Percentiles rank a stretch among this genome's conserved stretches.
Evolutionary conservation across 1,140 invertebrate species (phyloP).

Genomic region (Marisa cornuarietis): DNA sequence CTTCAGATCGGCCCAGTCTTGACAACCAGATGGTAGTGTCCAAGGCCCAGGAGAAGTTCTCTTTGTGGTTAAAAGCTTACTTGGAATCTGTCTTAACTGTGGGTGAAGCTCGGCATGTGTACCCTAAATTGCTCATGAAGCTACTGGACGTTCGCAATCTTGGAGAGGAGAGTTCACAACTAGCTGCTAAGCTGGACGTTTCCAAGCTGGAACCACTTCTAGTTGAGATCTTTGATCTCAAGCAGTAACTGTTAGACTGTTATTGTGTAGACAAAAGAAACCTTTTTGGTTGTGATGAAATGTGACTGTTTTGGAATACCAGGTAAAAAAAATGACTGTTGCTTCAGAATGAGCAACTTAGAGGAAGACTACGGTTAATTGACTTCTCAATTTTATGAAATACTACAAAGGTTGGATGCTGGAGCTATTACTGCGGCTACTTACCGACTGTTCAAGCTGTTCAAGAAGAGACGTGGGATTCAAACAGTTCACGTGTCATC

Average conservation of each 20-base stretch:
- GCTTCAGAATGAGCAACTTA: no score
- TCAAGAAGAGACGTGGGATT: no score
- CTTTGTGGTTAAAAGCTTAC: constrained; percentile 85
- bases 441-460: no score
- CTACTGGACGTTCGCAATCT: constrained; percentile 74
- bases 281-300: no score
- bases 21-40: constrained; percentile 86
- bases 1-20: constrained; percentile 81
- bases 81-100: constrained; percentile 81
- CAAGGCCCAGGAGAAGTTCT: constrained; percentile 91
- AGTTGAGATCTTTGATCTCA: constrained; percentile 56
- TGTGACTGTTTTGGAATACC: no score
- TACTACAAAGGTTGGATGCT: no score
- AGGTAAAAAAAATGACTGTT: no score
- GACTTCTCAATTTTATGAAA: no score
- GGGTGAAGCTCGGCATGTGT: constrained; percentile 80
- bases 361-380: no score
- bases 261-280: no score
- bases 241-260: neutral
- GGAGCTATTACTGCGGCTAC: no score
- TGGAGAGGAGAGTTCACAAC: constrained; percentile 52
- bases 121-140: constrained; percentile 87
- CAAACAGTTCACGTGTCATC: no score
- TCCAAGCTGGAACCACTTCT: constrained; percentile 53
- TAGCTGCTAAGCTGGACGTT: constrained; percentile 53